Base-by-base conservation (phyloP, 2,113 vertebrate species). In the Hydrolagus affinis region DNA sequence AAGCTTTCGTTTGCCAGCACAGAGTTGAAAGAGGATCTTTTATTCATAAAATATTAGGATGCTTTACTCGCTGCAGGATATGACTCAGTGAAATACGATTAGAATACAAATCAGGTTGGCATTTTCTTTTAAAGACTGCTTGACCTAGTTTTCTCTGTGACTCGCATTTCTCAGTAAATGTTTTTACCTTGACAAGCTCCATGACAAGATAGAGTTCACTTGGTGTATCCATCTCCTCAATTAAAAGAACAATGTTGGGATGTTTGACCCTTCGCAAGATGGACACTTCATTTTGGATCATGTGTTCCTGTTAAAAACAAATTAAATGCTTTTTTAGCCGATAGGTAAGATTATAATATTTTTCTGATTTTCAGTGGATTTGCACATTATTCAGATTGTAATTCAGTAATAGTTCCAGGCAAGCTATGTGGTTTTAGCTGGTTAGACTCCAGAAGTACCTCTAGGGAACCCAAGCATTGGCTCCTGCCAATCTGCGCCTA, bases 271-370 rank as follows among this genome's bases (percentile, higher is more conserved):
- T 93, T 66, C 98, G 95, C 86, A 99, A 92, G 90, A 99, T 98
- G 57, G 97, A 95, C 72, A 99, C 97, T 86, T 99, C 98, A 1
- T 96, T 99, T 90, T 99, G 97, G 87, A 99, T 97, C 97, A 99
- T 97, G 88, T 99, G 97, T 32, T 99, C 98, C 98, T 99, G 89
- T 44, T 19, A 90, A 70, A 86, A 4, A 88, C 25, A 83, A 7
- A 83, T 66, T 59, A 30, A 68, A 28, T 62, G 32, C 30, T 83
- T 66, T 68, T 21, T 64, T 21, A 83, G 30, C 57, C 23, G 30
- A 83, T 19, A 21, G 64, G 6, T 66, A 10, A 66, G 17, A 32
- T 11, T 68, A 19, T 44, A 17, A 75, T 75, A 25, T 23, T 30
- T 66, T 21, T 9, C 25, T 17, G 44, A 44, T 44, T 44, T 44